Evolutionary conservation across 2,797 vertebrate species (phyloP).

Genomic region (Rhincodon typus): DNA sequence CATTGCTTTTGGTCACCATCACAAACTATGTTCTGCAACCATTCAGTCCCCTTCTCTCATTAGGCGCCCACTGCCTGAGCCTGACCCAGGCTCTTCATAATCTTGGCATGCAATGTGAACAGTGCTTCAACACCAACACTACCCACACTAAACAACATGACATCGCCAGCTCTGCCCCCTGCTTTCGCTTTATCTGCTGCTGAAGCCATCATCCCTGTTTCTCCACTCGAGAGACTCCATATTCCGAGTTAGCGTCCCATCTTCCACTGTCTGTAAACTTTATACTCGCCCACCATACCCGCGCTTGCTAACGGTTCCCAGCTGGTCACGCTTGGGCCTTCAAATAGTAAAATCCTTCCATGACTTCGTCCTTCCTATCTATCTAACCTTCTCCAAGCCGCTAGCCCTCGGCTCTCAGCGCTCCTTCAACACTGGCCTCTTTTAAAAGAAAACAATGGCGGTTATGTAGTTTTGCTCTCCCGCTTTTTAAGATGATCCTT

Average conservation of each 20-base stretch:
- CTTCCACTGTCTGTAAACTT: not conserved
- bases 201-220: not conserved
- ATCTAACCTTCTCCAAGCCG: not conserved
- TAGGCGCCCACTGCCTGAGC: not conserved
- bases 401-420: not conserved
- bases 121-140: not conserved
- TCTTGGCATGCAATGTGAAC: not conserved
- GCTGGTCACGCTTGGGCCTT: too few relatives aligned
- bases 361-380: not conserved
- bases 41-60: not conserved
- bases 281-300: not conserved
- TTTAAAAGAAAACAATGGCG: too few relatives aligned
- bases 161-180: not conserved
- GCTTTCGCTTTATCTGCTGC: not conserved
- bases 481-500: not conserved
- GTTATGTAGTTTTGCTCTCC: not conserved
- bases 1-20: not conserved
- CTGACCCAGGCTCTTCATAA: not conserved
- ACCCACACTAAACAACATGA: not conserved
- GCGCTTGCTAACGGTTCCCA: not conserved
- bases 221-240: not conserved
- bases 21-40: not conserved
- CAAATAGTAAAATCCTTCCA: not conserved
- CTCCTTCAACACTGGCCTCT: not conserved
- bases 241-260: not conserved